phyloP scores from a whole-genome alignment of 2,888 invertebrate species.

The Dorcus hopei region DNA sequence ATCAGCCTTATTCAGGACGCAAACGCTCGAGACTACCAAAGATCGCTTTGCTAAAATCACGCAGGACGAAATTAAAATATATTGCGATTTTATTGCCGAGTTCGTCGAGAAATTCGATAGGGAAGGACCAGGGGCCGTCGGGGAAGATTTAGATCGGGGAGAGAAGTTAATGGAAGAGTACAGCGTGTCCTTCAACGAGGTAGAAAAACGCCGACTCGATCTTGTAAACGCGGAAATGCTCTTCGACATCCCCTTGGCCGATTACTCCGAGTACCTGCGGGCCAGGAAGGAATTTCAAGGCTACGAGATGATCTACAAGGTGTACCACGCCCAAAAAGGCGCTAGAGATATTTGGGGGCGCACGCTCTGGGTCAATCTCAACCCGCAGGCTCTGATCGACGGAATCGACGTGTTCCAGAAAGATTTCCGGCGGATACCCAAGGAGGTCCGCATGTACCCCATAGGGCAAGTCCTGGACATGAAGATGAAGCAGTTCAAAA shows the following conservation, averaged over 20 bases:
- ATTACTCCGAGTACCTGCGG: constrained; percentile 72
- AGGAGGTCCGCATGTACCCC: constrained; percentile 55
- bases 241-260: constrained; percentile 82
- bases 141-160: constrained; percentile 73
- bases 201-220: constrained; percentile 64
- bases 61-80: constrained; percentile 68
- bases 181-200: constrained; percentile 59
- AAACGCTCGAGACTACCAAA: constrained; percentile 75
- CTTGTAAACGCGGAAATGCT: constrained; percentile 75
- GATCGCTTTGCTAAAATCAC: constrained; percentile 82
- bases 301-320: constrained; percentile 70
- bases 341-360: constrained; percentile 80
- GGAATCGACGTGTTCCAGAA: constrained; percentile 84
- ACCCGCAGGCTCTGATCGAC: constrained; percentile 77
- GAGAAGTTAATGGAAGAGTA: constrained; percentile 69
- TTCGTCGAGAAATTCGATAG: constrained; percentile 72
- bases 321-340: constrained; percentile 75
- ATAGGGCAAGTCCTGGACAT: constrained; percentile 70
- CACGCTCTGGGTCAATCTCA: constrained; percentile 83
- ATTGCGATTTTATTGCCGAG: constrained; percentile 58
- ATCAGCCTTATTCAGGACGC: constrained; percentile 65
- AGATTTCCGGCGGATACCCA: constrained; percentile 73
- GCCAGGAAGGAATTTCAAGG: constrained; percentile 61
- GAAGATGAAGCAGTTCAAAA: constrained; percentile 87
- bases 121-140: constrained; percentile 79